Conservation (phyloP, 1,140 invertebrate species). For the Calliopsis andreniformis region DNA sequence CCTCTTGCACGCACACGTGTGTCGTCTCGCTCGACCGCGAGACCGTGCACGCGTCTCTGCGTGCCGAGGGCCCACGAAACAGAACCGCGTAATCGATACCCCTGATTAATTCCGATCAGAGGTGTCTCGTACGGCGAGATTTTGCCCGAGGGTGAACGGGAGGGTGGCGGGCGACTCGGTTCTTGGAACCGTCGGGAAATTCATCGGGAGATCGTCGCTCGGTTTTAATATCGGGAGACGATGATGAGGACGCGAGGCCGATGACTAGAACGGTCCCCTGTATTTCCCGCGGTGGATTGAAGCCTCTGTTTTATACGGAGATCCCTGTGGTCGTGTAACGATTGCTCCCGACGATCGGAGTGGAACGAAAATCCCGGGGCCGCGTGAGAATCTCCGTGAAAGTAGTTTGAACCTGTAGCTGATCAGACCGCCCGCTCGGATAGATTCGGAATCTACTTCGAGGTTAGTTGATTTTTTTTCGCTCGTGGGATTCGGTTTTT, state of each 20-base stretch:
- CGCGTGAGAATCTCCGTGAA: background rate
- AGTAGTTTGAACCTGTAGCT: constrained; percentile 20
- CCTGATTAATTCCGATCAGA: constrained; percentile 42
- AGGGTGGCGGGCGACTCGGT: background rate
- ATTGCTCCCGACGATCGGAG: background rate
- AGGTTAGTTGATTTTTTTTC: no score
- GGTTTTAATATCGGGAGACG: constrained; percentile 15
- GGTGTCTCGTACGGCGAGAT: background rate
- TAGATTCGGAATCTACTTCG: background rate
- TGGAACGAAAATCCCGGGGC: background rate
- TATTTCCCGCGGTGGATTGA: background rate
- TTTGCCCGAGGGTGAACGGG: background rate
- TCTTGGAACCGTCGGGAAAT: background rate
- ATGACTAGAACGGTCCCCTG: background rate
- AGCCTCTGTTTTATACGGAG: background rate
- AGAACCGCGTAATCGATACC: constrained; percentile 49
- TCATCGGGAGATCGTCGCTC: background rate
- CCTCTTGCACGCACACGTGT: background rate
- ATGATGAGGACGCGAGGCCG: background rate
- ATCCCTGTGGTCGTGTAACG: background rate
- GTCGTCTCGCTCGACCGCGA: background rate
- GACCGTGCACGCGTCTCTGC: constrained; percentile 15
- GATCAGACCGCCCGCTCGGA: constrained; percentile 11
- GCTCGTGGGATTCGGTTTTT: no score
- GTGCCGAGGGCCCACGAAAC: constrained; percentile 29